Conservation (phyloP, 2,113 vertebrate genomes). For the Apodemus speciosus region DNA sequence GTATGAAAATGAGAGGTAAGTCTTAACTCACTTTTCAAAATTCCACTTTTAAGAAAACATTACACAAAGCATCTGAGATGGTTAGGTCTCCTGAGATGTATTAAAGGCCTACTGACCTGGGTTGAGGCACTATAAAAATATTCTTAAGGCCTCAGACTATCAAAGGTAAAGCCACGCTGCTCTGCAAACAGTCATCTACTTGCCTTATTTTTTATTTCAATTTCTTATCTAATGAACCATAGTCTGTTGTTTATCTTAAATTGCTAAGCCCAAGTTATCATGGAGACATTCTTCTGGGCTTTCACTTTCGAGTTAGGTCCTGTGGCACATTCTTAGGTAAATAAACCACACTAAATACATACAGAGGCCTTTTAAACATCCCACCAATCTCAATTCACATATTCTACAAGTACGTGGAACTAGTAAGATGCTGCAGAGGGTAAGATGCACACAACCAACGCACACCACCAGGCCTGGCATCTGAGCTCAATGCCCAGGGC, state of each 20-base stretch:
- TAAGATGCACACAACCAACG: background rate
- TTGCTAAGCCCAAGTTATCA: constrained; percentile 26
- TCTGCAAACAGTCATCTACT: background rate
- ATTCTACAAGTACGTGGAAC: background rate
- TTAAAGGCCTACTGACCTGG: constrained; percentile 5
- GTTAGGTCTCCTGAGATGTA: background rate
- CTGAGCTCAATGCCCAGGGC: background rate
- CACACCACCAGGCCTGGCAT: background rate
- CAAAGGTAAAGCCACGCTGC: background rate
- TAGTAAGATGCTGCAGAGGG: background rate
- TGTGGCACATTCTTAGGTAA: constrained; percentile 9
- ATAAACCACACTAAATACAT: constrained; percentile 11
- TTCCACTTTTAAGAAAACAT: constrained; percentile 24
- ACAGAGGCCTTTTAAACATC: constrained; percentile 13
- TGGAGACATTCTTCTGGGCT: constrained; percentile 11
- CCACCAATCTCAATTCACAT: constrained; percentile 2
- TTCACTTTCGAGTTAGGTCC: constrained; percentile 52
- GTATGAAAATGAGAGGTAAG: background rate
- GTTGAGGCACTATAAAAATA: background rate
- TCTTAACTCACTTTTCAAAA: constrained; percentile 36
- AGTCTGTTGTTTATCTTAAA: constrained; percentile 28
- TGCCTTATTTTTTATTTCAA: constrained; percentile 17
- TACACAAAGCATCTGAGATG: constrained; percentile 31
- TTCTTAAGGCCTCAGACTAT: constrained; percentile 32
- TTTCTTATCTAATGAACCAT: constrained; percentile 14